These are phyloP conservation scores for Caenorhabditis doughertyi DNA, from an alignment of 2,888 invertebrate genomes.

Conservation along the genomic window DNA sequence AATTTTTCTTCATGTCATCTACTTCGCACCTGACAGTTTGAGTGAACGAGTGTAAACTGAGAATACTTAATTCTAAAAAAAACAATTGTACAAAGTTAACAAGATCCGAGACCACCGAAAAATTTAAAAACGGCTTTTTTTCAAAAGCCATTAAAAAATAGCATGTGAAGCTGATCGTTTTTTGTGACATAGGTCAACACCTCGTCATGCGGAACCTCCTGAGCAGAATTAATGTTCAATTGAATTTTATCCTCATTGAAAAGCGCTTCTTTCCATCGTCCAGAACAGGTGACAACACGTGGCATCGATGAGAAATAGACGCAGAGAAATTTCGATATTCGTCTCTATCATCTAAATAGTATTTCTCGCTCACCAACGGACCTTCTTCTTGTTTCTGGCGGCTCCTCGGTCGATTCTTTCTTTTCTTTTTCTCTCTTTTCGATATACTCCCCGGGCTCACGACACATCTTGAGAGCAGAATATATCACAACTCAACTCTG, in stretches of 20 bases:
- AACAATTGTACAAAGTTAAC: no score
- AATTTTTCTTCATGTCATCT: no score
- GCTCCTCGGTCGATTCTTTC: conserved; percentile 27
- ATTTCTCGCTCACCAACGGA: conserved; percentile 12
- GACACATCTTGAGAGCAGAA: conserved; percentile 24
- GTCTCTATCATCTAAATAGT: conserved; percentile 29
- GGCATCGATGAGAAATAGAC: conserved; percentile 25
- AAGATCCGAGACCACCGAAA: not conserved
- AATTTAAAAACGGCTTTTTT: not conserved
- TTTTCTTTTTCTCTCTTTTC: conserved; percentile 85
- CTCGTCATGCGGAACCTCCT: not conserved
- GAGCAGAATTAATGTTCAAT: conserved; percentile 30
- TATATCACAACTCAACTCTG: conserved; percentile 42
- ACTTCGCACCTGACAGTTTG: no score
- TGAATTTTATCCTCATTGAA: not conserved
- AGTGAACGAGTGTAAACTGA: no score
- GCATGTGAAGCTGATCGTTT: not conserved
- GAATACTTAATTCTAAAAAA: no score
- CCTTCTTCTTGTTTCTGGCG: conserved; percentile 41
- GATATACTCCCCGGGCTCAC: conserved; percentile 29
- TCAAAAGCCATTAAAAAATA: not conserved
- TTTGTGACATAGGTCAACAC: conserved; percentile 22
- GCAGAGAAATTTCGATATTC: conserved; percentile 5
- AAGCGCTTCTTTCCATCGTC: conserved; percentile 1
- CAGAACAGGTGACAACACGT: conserved; percentile 61